Evolutionary conservation across 2,888 invertebrate species (phyloP).

Genomic region (Callimorpha dominula): DNA sequence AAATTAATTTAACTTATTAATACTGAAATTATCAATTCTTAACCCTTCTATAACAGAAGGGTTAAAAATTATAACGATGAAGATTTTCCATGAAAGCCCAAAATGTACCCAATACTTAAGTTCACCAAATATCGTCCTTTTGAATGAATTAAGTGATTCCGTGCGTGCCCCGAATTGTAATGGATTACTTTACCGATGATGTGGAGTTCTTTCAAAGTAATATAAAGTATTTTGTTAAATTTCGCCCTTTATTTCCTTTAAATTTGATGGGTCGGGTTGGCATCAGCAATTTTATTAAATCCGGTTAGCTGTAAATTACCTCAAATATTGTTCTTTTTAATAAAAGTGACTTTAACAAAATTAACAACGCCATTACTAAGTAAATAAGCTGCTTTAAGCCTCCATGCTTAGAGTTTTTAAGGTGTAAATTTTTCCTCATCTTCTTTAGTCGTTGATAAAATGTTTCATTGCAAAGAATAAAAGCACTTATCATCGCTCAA

Average conservation of each 20-base stretch:
- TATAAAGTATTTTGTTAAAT: constrained; percentile 3
- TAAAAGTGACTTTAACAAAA: background rate
- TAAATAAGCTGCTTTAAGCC: background rate
- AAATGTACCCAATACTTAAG: background rate
- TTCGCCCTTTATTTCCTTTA: background rate
- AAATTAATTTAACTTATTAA: too few relatives aligned
- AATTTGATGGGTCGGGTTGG: background rate
- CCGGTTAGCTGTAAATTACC: background rate
- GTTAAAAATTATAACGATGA: background rate
- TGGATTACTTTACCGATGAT: constrained; percentile 12
- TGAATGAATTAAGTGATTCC: constrained; percentile 28
- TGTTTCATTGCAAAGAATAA: background rate
- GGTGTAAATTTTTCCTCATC: background rate
- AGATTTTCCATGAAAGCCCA: background rate
- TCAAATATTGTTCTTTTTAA: background rate
- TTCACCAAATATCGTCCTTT: constrained; percentile 7
- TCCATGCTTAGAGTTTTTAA: background rate
- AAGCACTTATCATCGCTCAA: too few relatives aligned
- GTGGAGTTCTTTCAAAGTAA: constrained; percentile 4
- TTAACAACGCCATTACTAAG: background rate
- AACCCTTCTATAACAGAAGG: background rate
- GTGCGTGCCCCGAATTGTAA: constrained; percentile 26
- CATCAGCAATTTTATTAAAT: background rate
- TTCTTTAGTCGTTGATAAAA: background rate
- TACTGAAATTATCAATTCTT: too few relatives aligned